Evolutionary conservation across 2,797 vertebrate genomes (phyloP).

Genomic region (Apodemus agrarius): DNA sequence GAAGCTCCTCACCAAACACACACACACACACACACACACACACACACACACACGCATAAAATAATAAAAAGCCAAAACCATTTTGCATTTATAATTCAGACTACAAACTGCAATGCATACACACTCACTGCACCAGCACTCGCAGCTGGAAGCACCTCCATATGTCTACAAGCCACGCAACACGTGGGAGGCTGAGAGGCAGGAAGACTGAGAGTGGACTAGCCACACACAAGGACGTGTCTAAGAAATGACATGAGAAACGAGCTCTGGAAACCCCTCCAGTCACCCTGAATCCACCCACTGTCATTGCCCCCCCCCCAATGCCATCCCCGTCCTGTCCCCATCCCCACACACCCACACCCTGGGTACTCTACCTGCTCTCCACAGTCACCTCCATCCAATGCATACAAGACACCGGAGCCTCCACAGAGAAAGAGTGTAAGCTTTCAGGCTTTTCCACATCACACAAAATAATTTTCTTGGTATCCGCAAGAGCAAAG

Average conservation of each 20-base stretch:
- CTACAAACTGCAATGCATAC: neutral
- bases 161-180: neutral
- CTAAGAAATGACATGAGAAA: neutral
- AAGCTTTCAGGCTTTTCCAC: constrained; percentile 98
- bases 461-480: constrained; percentile 95
- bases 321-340: neutral
- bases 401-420: constrained; percentile 95
- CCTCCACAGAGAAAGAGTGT: constrained; percentile 94
- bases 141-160: too few relatives aligned
- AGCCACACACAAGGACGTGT: neutral
- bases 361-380: constrained; percentile 89
- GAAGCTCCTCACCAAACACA: neutral
- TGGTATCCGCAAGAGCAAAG: constrained; percentile 96
- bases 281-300: neutral
- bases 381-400: constrained; percentile 99
- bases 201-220: neutral
- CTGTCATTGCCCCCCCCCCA: neutral
- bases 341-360: neutral
- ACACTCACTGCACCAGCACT: neutral
- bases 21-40: neutral
- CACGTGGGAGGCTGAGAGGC: neutral
- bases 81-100: neutral
- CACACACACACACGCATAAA: neutral
- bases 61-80: neutral
- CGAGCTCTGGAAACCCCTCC: too few relatives aligned